These are phyloP conservation scores for Tenthredo mesomela DNA, from an alignment of 2,888 invertebrate species.

Conservation along the genomic window DNA sequence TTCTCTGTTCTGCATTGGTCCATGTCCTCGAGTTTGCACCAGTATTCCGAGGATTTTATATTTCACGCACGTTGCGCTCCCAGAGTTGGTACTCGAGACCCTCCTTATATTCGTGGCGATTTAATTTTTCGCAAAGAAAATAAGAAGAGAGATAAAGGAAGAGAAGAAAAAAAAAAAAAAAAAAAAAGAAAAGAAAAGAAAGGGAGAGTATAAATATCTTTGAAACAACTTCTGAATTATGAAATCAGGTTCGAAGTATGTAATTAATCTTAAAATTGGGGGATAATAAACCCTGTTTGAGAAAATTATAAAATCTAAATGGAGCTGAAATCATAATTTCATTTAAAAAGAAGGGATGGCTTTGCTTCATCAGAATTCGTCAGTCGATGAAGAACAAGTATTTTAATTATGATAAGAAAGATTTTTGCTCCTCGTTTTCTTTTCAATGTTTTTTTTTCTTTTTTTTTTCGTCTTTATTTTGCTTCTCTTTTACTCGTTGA, in stretches of 20 bases:
- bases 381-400: not conserved
- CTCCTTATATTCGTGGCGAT: not conserved
- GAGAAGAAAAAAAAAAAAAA: not conserved
- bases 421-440: not conserved
- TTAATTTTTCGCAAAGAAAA: not conserved
- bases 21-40: not conserved
- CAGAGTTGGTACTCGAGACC: not conserved
- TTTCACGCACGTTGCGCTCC: not conserved
- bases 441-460: not conserved
- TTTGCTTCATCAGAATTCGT: not conserved
- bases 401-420: not conserved
- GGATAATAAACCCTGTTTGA: not conserved
- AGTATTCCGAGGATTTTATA: not conserved
- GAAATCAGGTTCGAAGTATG: not conserved
- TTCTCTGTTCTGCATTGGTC: constrained; percentile 6
- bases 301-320: not conserved
- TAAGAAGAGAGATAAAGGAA: not conserved
- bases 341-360: not conserved
- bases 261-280: constrained; percentile 3
- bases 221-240: not conserved
- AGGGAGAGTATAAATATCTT: not conserved
- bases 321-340: not conserved
- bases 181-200: not conserved
- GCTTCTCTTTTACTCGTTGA: not conserved
- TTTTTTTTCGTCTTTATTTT: not conserved